A percentile compares a stretch with the other conserved stretches of the same genome.
Conservation (phyloP, 2,888 invertebrate genomes). For the Drosophila incognita region DNA sequence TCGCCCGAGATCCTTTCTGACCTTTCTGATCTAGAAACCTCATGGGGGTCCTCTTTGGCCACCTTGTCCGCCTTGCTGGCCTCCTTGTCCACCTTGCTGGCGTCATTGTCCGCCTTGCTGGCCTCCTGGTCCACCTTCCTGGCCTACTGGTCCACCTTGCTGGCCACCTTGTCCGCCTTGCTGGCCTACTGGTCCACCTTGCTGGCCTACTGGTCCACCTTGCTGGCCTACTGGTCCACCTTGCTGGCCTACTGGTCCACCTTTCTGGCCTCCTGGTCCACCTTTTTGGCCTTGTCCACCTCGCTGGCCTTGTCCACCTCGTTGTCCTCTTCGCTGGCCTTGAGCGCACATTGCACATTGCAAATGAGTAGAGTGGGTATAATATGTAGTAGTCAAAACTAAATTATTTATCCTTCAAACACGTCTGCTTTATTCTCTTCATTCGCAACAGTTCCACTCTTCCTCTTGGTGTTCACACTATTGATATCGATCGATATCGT, state of each 20-base stretch:
- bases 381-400: too few relatives aligned
- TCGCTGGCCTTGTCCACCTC: neutral
- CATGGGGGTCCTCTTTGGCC: neutral
- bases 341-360: too few relatives aligned
- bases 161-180: neutral
- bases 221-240: neutral
- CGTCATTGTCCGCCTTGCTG: neutral
- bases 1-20: neutral
- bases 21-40: neutral
- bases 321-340: neutral
- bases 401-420: too few relatives aligned
- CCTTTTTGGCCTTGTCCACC: too few relatives aligned
- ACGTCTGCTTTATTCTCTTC: too few relatives aligned
- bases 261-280: neutral
- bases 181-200: neutral
- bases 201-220: neutral
- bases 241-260: slow-evolving; percentile 1
- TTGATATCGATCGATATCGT: too few relatives aligned
- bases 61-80: neutral
- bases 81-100: neutral
- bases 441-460: too few relatives aligned
- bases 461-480: too few relatives aligned
- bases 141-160: neutral
- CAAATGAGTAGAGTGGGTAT: too few relatives aligned
- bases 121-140: neutral